These are phyloP conservation scores for Acrocephalus kingi DNA, from an alignment of 2,113 vertebrate genomes.

Conservation along the genomic window DNA sequence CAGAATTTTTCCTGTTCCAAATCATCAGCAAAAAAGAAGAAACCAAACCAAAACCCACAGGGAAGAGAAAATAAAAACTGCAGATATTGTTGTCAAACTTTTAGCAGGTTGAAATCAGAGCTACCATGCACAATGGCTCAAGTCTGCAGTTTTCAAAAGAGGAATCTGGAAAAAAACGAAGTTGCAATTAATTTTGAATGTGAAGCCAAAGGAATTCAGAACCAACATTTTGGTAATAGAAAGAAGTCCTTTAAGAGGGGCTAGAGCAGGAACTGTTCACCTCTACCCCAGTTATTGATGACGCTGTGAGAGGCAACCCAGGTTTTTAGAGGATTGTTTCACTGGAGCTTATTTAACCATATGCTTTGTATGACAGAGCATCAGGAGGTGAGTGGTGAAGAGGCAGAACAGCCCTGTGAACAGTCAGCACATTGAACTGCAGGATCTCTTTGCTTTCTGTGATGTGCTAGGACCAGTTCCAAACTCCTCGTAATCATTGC, in stretches of 20 bases:
- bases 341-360: not conserved
- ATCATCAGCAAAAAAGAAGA: slow-evolving; percentile 4
- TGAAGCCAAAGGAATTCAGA: slow-evolving; percentile 23
- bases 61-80: slow-evolving; percentile 7
- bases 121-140: not conserved
- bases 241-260: not conserved
- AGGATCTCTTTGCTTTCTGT: not conserved
- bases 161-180: not conserved
- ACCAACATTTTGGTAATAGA: not conserved
- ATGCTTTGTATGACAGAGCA: not conserved
- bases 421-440: not conserved
- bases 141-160: not conserved
- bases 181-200: not conserved
- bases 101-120: slow-evolving; percentile 38
- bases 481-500: not conserved
- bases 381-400: not conserved
- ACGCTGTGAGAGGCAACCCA: slow-evolving; percentile 6
- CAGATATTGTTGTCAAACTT: not conserved
- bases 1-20: not conserved
- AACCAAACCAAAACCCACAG: not conserved
- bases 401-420: not conserved
- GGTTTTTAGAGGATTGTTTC: not conserved
- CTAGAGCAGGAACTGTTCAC: not conserved
- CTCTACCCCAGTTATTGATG: slow-evolving; percentile 4
- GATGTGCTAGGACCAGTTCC: not conserved